Conservation (phyloP, 2,113 vertebrate genomes). For the Physeter macrocephalus region DNA sequence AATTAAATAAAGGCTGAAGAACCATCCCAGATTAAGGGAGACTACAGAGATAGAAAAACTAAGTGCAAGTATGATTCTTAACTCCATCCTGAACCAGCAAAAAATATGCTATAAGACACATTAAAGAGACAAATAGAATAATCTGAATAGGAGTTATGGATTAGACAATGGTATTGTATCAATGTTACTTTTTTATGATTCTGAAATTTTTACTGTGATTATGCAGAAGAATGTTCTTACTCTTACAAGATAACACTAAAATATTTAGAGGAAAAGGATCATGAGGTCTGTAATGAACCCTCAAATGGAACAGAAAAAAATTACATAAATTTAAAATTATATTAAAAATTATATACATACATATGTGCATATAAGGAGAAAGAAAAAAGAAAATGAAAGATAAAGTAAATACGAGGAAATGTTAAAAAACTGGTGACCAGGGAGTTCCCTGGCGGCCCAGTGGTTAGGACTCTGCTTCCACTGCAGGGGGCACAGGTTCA, state of each 20-base stretch:
- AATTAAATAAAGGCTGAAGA: neutral
- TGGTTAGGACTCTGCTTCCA: too few species aligned
- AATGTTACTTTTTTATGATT: neutral
- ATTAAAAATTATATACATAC: neutral
- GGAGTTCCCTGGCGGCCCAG: too few species aligned
- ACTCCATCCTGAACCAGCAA: neutral
- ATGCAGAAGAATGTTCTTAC: neutral
- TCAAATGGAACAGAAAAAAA: neutral
- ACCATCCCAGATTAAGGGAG: neutral
- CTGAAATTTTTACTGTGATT: neutral
- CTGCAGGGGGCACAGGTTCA: too few species aligned
- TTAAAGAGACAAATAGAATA: neutral
- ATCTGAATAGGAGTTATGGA: neutral
- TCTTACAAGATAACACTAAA: neutral
- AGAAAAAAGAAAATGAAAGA: neutral
- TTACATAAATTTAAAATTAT: neutral
- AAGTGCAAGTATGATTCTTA: neutral
- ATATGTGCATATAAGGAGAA: neutral
- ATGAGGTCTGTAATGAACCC: neutral
- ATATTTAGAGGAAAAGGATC: neutral
- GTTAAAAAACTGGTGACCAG: neutral
- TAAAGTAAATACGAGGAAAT: neutral
- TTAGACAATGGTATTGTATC: neutral
- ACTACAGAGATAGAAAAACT: neutral
- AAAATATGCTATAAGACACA: neutral